Conservation (phyloP, 2,113 vertebrate genomes). For the Panurus biarmicus region DNA sequence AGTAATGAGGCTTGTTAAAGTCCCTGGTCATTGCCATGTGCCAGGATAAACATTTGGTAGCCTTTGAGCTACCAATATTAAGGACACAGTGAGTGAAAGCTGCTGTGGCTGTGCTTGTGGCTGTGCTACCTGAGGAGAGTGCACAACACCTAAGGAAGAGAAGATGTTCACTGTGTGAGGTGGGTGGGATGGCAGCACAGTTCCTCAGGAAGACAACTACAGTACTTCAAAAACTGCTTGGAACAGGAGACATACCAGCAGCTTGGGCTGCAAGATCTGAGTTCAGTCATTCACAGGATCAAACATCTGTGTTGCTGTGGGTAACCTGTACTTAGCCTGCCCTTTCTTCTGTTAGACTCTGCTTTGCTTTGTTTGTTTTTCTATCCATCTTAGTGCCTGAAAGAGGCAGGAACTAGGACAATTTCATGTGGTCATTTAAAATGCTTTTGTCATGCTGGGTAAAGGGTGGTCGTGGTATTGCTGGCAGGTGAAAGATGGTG, state of each 20-base stretch:
- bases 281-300: neutral
- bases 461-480: neutral
- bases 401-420: neutral
- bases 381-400: neutral
- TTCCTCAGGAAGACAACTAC: neutral
- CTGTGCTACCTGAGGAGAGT: neutral
- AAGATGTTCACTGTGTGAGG: neutral
- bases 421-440: neutral
- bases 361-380: neutral
- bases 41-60: neutral
- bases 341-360: neutral
- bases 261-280: neutral
- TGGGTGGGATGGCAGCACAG: neutral
- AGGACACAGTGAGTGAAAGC: neutral
- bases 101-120: neutral
- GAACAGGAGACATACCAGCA: neutral
- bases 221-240: neutral
- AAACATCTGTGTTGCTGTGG: neutral
- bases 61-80: neutral
- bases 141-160: neutral
- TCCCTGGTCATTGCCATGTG: neutral
- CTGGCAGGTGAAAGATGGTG: neutral
- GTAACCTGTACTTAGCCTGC: neutral
- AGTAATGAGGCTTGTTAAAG: neutral
- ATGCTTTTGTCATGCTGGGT: neutral